Evolutionary conservation across 2,888 invertebrate species (phyloP), one percentile per base, ranked within the genome.

Genomic region (Drosophila merina): DNA sequence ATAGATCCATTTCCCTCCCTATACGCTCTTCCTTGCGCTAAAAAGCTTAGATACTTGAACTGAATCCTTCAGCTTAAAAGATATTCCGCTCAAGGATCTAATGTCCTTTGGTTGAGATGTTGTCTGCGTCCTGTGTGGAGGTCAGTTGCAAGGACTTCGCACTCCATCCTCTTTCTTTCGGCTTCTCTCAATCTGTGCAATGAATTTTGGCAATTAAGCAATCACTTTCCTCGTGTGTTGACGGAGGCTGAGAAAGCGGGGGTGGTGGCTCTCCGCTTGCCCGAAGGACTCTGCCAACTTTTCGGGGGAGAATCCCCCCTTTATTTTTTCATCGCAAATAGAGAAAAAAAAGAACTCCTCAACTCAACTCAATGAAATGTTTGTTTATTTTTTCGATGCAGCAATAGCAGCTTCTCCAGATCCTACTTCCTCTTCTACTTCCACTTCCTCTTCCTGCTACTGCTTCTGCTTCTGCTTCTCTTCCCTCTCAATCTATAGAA

Each of bases 121-220:
- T 10, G 4, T 5, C 33, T 33, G 10, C 33, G 0, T 33, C 10
- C 10, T 5, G n/a, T n/a, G 4, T 5, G n/a, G 36, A n/a, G 36
- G n/a, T 12, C 40, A n/a, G 7, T 40, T 40, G 40, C 8, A 45
- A 30, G 10, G 12, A 38, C 25, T 60, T 48, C 26, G 38, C 12
- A 26, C 45, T 44, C 1, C 12, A 7, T 1, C 28, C 30, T 10
- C 1, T 25, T 33, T 3, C 12, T 25, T 33, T 3, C 12, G 10
- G 1, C 10, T 6, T 7, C 12, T 12, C 28, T 58, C 49, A 67
- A 67, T 67, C 64, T 51, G 50, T 51, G 55, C 55, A 66, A 72
- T 72, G 72, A 66, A 72, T 66, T 72, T 72, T 72, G 57, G 66
- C 72, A 72, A 72, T 72, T 72, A 72, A 51, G 72, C 72, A 72